These are phyloP conservation scores for Chionodraco myersi DNA, from an alignment of 2,113 vertebrate species.

Conservation along the genomic window DNA sequence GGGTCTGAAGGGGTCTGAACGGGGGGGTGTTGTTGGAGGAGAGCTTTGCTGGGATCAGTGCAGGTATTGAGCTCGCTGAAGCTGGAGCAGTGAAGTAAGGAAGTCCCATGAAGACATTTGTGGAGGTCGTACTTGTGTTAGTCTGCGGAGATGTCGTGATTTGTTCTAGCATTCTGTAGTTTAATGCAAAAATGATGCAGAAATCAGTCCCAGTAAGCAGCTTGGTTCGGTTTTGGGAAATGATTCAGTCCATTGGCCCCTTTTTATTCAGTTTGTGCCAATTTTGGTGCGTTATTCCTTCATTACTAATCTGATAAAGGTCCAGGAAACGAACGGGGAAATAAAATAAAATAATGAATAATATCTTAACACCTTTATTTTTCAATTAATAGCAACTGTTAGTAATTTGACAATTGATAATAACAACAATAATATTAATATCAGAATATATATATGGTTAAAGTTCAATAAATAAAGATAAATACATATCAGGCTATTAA, in stretches of 20 bases:
- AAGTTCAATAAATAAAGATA: too few species aligned
- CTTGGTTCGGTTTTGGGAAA: neutral
- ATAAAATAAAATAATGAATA: too few species aligned
- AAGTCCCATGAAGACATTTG: neutral
- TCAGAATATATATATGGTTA: too few species aligned
- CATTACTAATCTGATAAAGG: neutral
- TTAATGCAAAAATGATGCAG: neutral
- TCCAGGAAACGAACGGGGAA: neutral
- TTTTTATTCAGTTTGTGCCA: neutral
- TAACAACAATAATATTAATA: too few species aligned
- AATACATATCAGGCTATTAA: too few species aligned
- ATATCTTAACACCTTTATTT: too few species aligned
- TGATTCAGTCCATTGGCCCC: neutral
- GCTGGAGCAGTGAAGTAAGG: neutral
- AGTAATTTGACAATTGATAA: too few species aligned
- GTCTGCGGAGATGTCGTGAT: neutral
- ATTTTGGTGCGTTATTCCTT: neutral
- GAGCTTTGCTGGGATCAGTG: constrained; percentile 6
- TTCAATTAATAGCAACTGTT: neutral
- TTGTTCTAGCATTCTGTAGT: neutral
- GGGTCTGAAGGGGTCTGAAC: constrained; percentile 14
- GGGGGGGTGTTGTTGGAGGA: constrained; percentile 10
- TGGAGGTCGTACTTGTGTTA: neutral
- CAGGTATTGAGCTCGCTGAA: neutral
- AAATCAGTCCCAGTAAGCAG: neutral